Evolutionary conservation across 2,797 vertebrate species (phyloP), one percentile per base, ranked within the genome.

Genomic region (Limnodromus scolopaceus): DNA sequence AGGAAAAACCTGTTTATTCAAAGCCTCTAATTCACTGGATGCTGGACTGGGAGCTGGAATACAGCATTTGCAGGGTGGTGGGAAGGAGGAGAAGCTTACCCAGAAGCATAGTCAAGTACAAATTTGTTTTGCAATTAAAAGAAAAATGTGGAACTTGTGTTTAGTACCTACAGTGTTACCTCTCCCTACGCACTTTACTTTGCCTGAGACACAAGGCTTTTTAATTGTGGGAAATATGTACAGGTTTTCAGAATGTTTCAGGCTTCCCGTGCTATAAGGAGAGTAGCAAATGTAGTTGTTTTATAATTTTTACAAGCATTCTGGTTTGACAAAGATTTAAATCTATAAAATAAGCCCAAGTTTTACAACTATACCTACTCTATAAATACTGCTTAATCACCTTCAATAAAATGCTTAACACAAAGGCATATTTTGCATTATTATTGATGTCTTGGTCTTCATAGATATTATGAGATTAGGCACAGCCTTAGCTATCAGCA

Each of bases 1-100:
- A 97, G 97, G 96, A 97, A 97, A 97, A 97, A 95, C 82, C 87
- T 96, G 93, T 97, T 97, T 97, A 96, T 95, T 96, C 77, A 72
- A 94, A 96, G 89, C 77, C 84, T 94, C 97, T 93, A 97, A 96
- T 95, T 91, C 92, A 91, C 78, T 91, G 82, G 41, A 60, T 96
- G 12, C 94, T 91, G 63, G 46, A 81, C 86, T 82, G 27, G 64
- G 89, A 92, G 65, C 83, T 94, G 87, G 91, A 96, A 94, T 63
- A 71, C 87, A 85, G 30, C 77, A 66, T 64, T 93, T 85, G 34
- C 64, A 57, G 83, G 32, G 32, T 61, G 68, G 25, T 91, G 91
- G 63, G 78, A 87, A 77, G 64, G 48, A 84, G 92, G 55, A 86
- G 83, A 53, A 71, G 41, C 83, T 90, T 92, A 66, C 48, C 49